Evolutionary conservation across 2,888 invertebrate species (phyloP), one percentile per base, ranked within the genome.

Genomic region (Biston stratarius): DNA sequence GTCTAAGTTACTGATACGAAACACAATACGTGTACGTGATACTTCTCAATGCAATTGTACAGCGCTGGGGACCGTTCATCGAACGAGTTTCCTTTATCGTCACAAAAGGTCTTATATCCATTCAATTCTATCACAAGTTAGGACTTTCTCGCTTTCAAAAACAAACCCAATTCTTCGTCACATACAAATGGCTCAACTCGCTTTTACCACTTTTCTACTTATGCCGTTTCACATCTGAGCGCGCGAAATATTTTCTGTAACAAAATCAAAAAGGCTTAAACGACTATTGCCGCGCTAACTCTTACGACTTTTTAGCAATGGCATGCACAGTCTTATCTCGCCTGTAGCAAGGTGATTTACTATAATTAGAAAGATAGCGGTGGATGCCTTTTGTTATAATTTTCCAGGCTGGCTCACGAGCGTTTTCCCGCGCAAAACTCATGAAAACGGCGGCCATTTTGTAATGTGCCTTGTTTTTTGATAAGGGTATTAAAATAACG

Each of bases 281-380:
- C 85, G 75, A 74, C 76, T 71, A 67, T 49, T 48, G 71, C 77
- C 74, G 73, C 70, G 75, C 73, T 77, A 80, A 82, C 84, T 82
- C 85, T 87, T 90, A 87, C 82, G 87, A 80, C 91, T 79, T 91
- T 92, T 85, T 77, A 79, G 79, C 77, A 74, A 77, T 74, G 81
- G 82, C 80, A 83, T 83, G 82, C 82, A 86, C 84, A 85, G 88
- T 84, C 90, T 93, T 94, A 94, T 94, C 94, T 93, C 82, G 90
- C 87, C 90, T 89, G 89, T 92, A 90, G 92, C 91, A 90, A 93
- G 93, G 92, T 93, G 93, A 93, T 93, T 92, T 93, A 93, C 91
- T 91, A 93, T 94, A 94, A 94, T 94, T 94, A 94, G 92, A 92
- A 91, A 94, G 94, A 94, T 94, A 94, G 94, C 94, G 92, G 90